A percentile compares a stretch with the other conserved stretches of the same genome.
Evolutionary conservation across 2,888 invertebrate species (phyloP).

Genomic region (Neoitamus cyanurus): DNA sequence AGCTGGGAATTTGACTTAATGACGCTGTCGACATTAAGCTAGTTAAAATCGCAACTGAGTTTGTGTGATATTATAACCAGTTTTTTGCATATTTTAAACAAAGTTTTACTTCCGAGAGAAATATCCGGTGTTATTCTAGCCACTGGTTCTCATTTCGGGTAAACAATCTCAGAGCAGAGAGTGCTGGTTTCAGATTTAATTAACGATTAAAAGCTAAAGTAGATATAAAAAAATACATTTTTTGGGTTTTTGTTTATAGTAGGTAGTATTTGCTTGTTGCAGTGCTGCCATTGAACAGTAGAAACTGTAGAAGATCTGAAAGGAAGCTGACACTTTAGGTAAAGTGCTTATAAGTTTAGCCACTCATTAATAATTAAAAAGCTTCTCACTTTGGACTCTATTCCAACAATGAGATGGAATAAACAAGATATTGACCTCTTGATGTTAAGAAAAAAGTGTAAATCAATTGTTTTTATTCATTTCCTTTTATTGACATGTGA

Average conservation of each 20-base stretch:
- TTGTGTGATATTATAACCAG: background rate
- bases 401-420: background rate
- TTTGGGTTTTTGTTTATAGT: too few relatives aligned
- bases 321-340: too few relatives aligned
- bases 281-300: too few relatives aligned
- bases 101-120: background rate
- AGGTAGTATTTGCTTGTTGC: too few relatives aligned
- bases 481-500: background rate
- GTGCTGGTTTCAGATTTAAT: background rate
- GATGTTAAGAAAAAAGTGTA: background rate
- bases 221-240: too few relatives aligned
- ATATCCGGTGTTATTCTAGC: background rate
- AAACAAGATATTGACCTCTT: background rate
- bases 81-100: background rate
- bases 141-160: background rate
- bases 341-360: background rate
- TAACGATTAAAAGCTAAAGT: too few relatives aligned
- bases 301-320: too few relatives aligned
- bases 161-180: background rate
- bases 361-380: too few relatives aligned
- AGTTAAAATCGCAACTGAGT: background rate
- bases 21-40: background rate
- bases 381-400: background rate
- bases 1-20: background rate
- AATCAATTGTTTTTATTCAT: background rate